Conservation (phyloP, 2,888 invertebrate species). For the Agonopterix alstromeriana region DNA sequence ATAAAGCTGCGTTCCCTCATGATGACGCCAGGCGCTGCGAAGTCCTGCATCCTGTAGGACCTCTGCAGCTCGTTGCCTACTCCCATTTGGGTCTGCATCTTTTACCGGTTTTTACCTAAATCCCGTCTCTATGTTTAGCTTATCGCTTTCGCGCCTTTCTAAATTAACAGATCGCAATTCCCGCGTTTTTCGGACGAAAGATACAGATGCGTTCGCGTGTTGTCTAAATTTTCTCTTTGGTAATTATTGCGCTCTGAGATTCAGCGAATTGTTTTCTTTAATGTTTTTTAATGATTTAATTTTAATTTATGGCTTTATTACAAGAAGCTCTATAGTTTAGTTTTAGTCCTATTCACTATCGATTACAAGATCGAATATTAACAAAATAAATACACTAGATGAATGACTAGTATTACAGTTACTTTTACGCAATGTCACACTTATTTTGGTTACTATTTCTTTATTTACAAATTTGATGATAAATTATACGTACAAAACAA, state of each 20-base stretch:
- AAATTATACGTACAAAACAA: constrained; percentile 25
- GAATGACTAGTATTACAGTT: constrained; percentile 72
- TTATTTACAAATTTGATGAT: constrained; percentile 37
- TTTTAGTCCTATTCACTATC: constrained; percentile 22
- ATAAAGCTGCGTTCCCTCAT: constrained; percentile 84
- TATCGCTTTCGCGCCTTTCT: constrained; percentile 2
- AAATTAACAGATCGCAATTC: constrained; percentile 7
- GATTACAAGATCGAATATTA: constrained; percentile 28
- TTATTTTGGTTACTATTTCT: constrained; percentile 34
- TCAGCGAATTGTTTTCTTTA: constrained; percentile 18
- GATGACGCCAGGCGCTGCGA: constrained; percentile 74
- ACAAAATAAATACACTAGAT: constrained; percentile 72
- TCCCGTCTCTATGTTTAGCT: constrained; percentile 1
- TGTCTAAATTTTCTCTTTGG: constrained; percentile 34
- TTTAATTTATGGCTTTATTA: constrained; percentile 8
- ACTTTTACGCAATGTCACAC: constrained; percentile 52
- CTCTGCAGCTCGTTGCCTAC: constrained; percentile 64
- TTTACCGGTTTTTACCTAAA: constrained; percentile 4
- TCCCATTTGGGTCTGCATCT: constrained; percentile 68
- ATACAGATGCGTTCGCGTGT: constrained; percentile 7
- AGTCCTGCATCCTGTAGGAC: constrained; percentile 75
- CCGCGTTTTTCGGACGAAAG: constrained; percentile 4
- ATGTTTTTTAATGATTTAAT: constrained; percentile 6
- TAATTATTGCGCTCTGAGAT: constrained; percentile 34
- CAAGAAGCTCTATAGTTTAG: constrained; percentile 21